phyloP scores from a whole-genome alignment of 2,888 invertebrate genomes.

The Trachelus troglodyta region DNA sequence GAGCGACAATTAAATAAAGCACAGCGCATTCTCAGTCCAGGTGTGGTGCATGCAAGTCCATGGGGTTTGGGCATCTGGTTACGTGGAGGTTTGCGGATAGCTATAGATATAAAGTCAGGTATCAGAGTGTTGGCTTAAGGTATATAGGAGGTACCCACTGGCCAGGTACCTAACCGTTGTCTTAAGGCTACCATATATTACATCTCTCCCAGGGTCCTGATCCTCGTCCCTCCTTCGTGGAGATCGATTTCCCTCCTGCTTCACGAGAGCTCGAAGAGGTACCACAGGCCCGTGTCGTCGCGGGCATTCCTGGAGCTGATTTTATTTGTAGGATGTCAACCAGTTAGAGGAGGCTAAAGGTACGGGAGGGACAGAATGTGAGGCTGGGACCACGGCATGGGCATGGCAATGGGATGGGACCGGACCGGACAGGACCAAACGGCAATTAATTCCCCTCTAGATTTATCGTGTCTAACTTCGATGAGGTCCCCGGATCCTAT shows the following conservation, averaged over 20 bases:
- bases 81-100: not conserved
- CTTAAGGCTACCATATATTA: constrained; percentile 60
- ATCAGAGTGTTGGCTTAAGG: constrained; percentile 1
- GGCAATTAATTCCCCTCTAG: constrained; percentile 62
- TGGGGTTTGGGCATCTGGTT: constrained; percentile 8
- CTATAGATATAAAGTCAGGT: constrained; percentile 11
- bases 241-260: constrained; percentile 29
- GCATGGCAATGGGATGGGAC: constrained; percentile 48
- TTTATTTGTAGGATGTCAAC: constrained; percentile 64
- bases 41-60: constrained; percentile 14
- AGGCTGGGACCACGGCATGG: constrained; percentile 31
- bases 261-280: constrained; percentile 45
- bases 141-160: constrained; percentile 30
- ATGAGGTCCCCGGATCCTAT: constrained; percentile 41
- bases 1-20: constrained; percentile 38
- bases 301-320: constrained; percentile 63
- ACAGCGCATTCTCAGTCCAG: constrained; percentile 18
- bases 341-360: constrained; percentile 47
- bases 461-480: constrained; percentile 61
- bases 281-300: constrained; percentile 61
- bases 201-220: constrained; percentile 37
- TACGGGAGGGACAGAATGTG: constrained; percentile 40
- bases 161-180: constrained; percentile 53
- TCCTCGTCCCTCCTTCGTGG: constrained; percentile 35
- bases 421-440: constrained; percentile 56